Conservation (phyloP, 53 echinoderm and acorn worm species). For the Holothuria leucospilota region DNA sequence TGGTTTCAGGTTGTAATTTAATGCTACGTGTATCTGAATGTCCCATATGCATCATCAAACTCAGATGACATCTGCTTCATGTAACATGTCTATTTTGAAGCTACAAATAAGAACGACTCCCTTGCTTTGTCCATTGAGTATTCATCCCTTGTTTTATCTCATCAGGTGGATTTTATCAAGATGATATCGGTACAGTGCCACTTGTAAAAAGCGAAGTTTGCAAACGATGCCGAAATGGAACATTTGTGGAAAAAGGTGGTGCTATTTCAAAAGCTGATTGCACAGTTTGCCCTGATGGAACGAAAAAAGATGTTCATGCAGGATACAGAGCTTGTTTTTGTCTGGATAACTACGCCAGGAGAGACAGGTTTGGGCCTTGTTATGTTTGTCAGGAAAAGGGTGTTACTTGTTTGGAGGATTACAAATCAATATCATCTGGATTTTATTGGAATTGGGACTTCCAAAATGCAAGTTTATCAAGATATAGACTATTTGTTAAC, state of each 20-base stretch:
- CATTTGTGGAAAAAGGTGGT: background rate
- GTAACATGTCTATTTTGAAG: no score
- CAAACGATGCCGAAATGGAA: background rate
- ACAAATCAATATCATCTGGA: background rate
- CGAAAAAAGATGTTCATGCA: background rate
- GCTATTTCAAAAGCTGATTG: background rate
- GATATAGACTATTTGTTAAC: no score
- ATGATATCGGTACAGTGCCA: background rate
- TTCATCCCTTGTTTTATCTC: no score
- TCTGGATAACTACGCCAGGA: background rate
- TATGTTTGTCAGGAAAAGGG: background rate
- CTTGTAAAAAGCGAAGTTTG: background rate
- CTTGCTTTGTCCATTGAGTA: no score
- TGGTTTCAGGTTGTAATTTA: no score
- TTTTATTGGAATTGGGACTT: background rate
- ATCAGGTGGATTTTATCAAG: constrained; percentile 1
- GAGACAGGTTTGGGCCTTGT: background rate
- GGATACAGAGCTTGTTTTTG: background rate
- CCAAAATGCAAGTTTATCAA: no score
- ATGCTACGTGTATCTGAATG: no score
- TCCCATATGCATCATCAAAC: no score
- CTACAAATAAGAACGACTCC: no score
- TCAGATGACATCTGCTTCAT: no score
- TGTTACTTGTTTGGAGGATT: background rate
- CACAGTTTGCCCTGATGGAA: background rate